Conservation (phyloP, 2,797 vertebrate species). For the Enteromius argenteus region DNA sequence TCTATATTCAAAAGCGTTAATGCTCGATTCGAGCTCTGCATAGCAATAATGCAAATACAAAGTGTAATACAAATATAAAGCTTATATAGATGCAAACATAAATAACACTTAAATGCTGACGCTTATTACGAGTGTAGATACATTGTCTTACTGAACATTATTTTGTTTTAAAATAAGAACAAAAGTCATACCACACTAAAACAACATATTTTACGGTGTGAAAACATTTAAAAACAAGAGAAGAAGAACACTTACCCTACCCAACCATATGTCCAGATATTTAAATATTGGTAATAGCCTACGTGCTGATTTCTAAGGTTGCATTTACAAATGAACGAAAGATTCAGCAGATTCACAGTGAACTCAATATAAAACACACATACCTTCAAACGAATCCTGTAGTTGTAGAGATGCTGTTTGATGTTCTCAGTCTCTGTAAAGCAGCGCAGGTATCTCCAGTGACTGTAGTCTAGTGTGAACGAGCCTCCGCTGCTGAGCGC, state of each 20-base stretch:
- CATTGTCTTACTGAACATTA: neutral
- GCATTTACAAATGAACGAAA: conserved; percentile 4
- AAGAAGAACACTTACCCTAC: neutral
- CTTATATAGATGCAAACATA: neutral
- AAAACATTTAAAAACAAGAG: neutral
- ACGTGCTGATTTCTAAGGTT: neutral
- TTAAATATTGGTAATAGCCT: neutral
- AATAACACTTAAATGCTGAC: neutral
- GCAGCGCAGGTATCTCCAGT: conserved; percentile 63
- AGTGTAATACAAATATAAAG: neutral
- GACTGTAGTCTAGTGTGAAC: conserved; percentile 54
- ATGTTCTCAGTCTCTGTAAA: conserved; percentile 41
- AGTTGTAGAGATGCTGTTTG: conserved; percentile 53
- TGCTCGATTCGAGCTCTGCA: neutral
- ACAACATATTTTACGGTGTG: neutral
- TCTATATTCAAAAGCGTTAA: neutral
- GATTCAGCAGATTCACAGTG: neutral
- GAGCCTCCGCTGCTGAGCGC: conserved; percentile 74
- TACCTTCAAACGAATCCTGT: conserved; percentile 46
- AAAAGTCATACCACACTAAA: neutral
- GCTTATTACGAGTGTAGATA: too few species aligned
- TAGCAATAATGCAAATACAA: neutral
- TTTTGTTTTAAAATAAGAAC: neutral
- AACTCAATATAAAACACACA: conserved; percentile 6
- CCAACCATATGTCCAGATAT: conserved; percentile 16